A percentile compares a stretch with the other conserved stretches of the same genome.
Conservation (phyloP, 1,140 invertebrate genomes). For the Apolygus lucorum region DNA sequence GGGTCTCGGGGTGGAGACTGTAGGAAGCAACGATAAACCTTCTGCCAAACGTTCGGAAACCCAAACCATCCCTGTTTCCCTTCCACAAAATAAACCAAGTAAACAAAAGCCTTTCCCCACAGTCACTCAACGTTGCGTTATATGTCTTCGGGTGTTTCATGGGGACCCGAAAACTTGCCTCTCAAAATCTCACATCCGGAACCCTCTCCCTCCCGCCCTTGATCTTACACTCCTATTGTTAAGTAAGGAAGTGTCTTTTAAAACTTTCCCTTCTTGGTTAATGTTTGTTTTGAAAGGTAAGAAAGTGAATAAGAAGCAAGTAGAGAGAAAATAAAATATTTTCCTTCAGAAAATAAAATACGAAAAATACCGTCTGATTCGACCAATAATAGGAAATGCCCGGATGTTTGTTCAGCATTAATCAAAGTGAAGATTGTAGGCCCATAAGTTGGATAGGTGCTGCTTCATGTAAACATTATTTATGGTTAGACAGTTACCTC, state of each 20-base stretch:
- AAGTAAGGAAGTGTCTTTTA: background rate
- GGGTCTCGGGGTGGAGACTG: background rate
- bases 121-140: background rate
- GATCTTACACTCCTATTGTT: background rate
- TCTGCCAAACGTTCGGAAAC: slow-evolving; percentile 13
- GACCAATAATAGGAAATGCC: too few species aligned
- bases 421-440: too few species aligned
- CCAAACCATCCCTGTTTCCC: background rate
- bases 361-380: too few species aligned
- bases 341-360: too few species aligned
- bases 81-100: background rate
- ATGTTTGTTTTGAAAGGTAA: background rate
- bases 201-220: background rate
- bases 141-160: background rate
- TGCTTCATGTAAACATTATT: too few species aligned
- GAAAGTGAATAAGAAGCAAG: background rate
- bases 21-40: background rate
- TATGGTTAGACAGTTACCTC: too few species aligned
- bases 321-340: too few species aligned
- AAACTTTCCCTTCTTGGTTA: background rate
- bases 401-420: too few species aligned
- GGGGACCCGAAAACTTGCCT: background rate
- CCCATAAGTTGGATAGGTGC: too few species aligned
- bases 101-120: background rate
- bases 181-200: background rate